phyloP scores from a whole-genome alignment of 2,888 invertebrate species.

The Mystacides longicornis region DNA sequence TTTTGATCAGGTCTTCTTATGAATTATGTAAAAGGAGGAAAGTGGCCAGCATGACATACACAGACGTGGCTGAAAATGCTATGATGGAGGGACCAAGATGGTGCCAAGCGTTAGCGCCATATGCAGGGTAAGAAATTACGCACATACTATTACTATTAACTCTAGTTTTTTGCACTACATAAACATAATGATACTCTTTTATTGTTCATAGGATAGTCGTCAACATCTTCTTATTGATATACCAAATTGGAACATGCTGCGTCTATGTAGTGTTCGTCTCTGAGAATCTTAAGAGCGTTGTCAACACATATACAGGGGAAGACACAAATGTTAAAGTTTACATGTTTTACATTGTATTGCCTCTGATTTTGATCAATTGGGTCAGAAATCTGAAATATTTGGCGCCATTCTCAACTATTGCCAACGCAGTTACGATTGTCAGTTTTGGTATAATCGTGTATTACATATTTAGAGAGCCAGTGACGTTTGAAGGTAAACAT shows the following conservation, averaged over 20 bases:
- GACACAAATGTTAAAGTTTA: constrained; percentile 46
- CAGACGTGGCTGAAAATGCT: constrained; percentile 71
- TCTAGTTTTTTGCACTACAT: background rate
- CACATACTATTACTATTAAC: background rate
- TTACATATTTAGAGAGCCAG: constrained; percentile 70
- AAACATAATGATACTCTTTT: background rate
- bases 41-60: constrained; percentile 67
- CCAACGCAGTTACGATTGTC: constrained; percentile 75
- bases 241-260: constrained; percentile 93
- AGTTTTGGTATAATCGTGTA: constrained; percentile 82
- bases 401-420: constrained; percentile 84
- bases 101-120: constrained; percentile 55
- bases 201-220: constrained; percentile 55
- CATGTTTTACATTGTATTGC: constrained; percentile 66
- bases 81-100: constrained; percentile 67
- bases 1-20: constrained; percentile 67
- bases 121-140: constrained; percentile 53
- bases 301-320: constrained; percentile 52
- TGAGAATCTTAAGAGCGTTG: constrained; percentile 68
- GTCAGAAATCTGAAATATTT: constrained; percentile 78
- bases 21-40: constrained; percentile 52
- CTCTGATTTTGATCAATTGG: constrained; percentile 73
- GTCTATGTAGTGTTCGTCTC: constrained; percentile 94
- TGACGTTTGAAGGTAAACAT: constrained; percentile 54
- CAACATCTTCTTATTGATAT: constrained; percentile 70